Evolutionary conservation across 2,888 invertebrate species (phyloP), one percentile per base, ranked within the genome.

Genomic region (Eulithis prunata): DNA sequence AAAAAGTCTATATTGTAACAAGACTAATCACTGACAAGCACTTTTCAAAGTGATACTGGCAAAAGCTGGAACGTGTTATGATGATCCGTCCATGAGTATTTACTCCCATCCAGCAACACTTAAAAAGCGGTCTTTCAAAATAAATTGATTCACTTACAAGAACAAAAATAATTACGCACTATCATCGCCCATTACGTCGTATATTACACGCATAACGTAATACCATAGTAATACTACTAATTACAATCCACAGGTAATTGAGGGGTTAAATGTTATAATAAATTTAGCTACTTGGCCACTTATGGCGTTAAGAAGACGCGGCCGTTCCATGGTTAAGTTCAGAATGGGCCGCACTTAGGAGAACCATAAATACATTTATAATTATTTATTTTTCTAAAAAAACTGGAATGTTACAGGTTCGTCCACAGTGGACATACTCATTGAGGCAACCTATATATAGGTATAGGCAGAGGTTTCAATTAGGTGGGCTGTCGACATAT

Each of bases 171-270:
- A 87, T 87, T 82, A 84, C 81, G 78, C 77, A 66, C 81, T 83
- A 84, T 86, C 82, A 82, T 79, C 84, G 82, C 56, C 83, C 76
- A 87, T 88, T 88, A 73, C 78, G 71, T 73, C 80, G 82, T 87
- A 85, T 86, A 86, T 86, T 85, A 85, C 78, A 70, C 77, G 72
- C 75, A 78, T 84, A 85, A 85, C 82, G 79, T 81, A 84, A 86
- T 68, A 57, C 60, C 64, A 64, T 57, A n/a, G 64, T 67, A 67
- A 67, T 68, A 68, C 38, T 61, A 60, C 69, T 72, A 71, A 72
- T 72, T 72, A 71, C 63, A 70, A 72, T 66, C 71, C 64, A 62
- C 51, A 60, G 60, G 71, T 75, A 76, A 76, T 76, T 75, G 73
- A 64, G 69, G 71, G 73, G 70, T 70, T 76, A 75, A 75, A 75